Evolutionary conservation across 1,140 invertebrate species (phyloP), one percentile per base, ranked within the genome.

Genomic region (Scaptomyza graminum): DNA sequence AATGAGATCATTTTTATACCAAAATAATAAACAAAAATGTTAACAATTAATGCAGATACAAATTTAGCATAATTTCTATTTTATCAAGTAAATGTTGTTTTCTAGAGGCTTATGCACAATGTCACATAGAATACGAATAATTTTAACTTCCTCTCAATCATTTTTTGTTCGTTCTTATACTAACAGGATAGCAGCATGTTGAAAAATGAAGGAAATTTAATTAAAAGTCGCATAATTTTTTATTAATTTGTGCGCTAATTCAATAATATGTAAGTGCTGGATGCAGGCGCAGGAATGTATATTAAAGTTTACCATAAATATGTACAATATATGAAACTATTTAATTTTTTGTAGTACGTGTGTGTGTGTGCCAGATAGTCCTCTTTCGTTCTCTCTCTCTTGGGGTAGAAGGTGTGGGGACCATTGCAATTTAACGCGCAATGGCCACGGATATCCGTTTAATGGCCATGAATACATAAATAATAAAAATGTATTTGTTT

Each of bases 381-480:
- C 54, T 15, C 1, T 16, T 25, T 5, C 41, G 2, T 2, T 22
- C 1, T 31, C 28, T 1, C 28, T n/a, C n/a, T 41, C 37, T n/a
- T 5, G 12, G 39, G 25, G 51, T 31, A 51, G 51, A 16, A 34
- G 31, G 31, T 37, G 12, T 37, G 65, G 61, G 34, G 47, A 64
- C 61, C 54, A 63, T 49, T 78, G 82, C 81, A 87, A 85, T 85
- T 85, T 85, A 85, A 87, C 85, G 81, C 82, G 70, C 78, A 76
- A 85, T 77, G 82, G 74, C 70, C 78, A 82, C 82, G 82, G 82
- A 85, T 88, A 87, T 87, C 83, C 83, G 83, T 87, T 88, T 87
- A 87, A 85, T 87, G 82, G 82, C 82, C 82, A 85, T 85, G 82
- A 85, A 85, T 85, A 88, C 82, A 85, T 85, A 85, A 85, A 85